Base-by-base conservation (phyloP, 2,888 invertebrate genomes). In the Branchipolynoe longqiensis region DNA sequence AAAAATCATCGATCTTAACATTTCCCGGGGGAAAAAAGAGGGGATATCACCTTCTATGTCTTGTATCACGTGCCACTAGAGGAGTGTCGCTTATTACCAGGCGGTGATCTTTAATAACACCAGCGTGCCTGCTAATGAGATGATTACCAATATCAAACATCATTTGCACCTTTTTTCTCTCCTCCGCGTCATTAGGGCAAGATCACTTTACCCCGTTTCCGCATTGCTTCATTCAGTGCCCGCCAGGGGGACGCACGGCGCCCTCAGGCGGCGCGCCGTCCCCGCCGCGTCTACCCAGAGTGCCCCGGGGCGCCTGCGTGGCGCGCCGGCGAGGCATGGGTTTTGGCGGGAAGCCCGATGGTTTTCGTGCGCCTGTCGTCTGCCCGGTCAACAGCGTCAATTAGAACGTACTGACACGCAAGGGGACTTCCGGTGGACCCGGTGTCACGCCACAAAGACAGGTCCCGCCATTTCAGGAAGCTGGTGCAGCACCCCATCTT, bases 141-240 rank as follows among this genome's bases (percentile, higher is more conserved):
- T 78, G 78, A 78, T 78, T 41, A 54, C 48, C 78, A 33, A 78
- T 78, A 78, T 78, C 78, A 78, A 78, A 78, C 78, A 54, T 41
- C 31, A 78, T 41, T 78, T 31, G 6, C 41, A n/a, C 36, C 69
- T 33, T 58, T 69, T 78, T 78, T 78, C 28, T 62, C n/a, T n/a
- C n/a, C n/a, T n/a, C 38, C 4, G 12, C 14, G 78, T 78, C 78
- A 78, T 41, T 78, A 48, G 48, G 78, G 31, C 48, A 33, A 28
- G 78, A 78, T 78, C 78, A 78, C 48, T 41, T 78, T 78, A 78
- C 78, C 78, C 73, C 78, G 41, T 78, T 78, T 78, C 78, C 78
- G 78, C 78, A 41, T 78, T 78, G 28, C 78, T 78, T 8, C 78
- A 41, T 78, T 48, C 41, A 78, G 28, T 28, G 1, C 48, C 28